Evolutionary conservation across 1,140 invertebrate species (phyloP).

Genomic region (Drosophila biarmipes): DNA sequence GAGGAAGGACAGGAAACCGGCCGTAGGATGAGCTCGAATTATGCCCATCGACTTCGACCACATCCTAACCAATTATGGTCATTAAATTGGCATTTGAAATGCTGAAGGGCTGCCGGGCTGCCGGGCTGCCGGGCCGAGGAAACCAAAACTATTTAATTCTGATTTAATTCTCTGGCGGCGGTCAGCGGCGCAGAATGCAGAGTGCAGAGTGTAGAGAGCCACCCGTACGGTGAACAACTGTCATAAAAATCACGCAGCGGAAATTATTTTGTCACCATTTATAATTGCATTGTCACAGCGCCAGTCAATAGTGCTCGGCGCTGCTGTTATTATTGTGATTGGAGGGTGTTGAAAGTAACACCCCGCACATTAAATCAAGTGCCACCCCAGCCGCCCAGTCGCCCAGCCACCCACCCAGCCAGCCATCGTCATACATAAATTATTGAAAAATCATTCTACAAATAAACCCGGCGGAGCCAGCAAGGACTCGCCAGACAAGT

Average conservation of each 20-base stretch:
- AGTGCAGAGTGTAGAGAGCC: constrained; percentile 52
- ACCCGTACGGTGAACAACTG: constrained; percentile 67
- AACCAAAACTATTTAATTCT: constrained; percentile 67
- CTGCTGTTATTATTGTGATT: constrained; percentile 71
- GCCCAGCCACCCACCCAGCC: neutral
- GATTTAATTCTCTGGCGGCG: constrained; percentile 60
- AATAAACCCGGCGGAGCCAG: constrained; percentile 61
- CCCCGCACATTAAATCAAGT: constrained; percentile 81
- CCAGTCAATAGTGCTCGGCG: constrained; percentile 49
- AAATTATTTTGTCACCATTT: constrained; percentile 84
- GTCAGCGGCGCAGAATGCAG: constrained; percentile 43
- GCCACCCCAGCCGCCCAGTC: constrained; percentile 21
- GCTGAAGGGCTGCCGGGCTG: constrained; percentile 10
- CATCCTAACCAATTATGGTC: constrained; percentile 72
- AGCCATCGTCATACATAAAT: constrained; percentile 75
- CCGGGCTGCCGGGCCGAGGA: constrained; percentile 12
- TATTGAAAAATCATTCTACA: constrained; percentile 83
- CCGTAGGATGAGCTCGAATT: constrained; percentile 68
- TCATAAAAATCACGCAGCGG: constrained; percentile 84
- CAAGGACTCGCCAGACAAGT: constrained; percentile 48
- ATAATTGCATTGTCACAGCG: constrained; percentile 84
- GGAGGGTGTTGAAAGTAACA: constrained; percentile 81
- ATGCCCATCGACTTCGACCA: constrained; percentile 38
- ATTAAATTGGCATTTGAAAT: constrained; percentile 79
- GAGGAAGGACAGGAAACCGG: constrained; percentile 65